phyloP scores from a whole-genome alignment of 2,888 invertebrate genomes.

The Scaptomyza parva region DNA sequence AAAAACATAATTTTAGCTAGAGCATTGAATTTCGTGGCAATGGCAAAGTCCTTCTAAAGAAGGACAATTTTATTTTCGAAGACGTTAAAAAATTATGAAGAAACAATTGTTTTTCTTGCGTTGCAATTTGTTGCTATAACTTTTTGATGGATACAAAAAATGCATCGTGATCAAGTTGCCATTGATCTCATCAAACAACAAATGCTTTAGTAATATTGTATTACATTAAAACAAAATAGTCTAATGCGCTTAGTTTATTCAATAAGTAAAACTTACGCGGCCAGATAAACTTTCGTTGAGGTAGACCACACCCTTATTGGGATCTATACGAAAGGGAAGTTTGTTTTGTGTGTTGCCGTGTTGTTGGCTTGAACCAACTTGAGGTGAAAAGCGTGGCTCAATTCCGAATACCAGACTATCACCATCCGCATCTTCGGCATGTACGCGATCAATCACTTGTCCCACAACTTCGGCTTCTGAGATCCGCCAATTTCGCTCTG shows the following conservation, averaged over 20 bases:
- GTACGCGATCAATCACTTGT: conserved; percentile 89
- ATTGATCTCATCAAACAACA: no score
- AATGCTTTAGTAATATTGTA: no score
- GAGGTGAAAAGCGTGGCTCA: conserved; percentile 86
- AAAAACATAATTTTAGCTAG: no score
- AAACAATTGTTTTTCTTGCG: no score
- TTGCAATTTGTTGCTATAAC: no score
- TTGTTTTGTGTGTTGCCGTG: conserved; percentile 59
- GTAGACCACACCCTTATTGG: conserved; percentile 90
- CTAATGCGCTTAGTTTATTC: not conserved
- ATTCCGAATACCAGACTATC: conserved; percentile 89
- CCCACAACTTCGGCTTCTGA: conserved; percentile 90
- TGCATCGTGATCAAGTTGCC: no score
- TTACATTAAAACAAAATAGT: no score
- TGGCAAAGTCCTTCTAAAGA: no score
- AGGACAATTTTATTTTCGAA: no score
- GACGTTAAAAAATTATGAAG: no score
- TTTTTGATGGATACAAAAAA: no score
- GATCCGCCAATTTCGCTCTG: conserved; percentile 91
- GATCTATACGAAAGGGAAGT: conserved; percentile 91
- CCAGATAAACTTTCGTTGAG: conserved; percentile 91
- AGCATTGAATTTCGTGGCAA: no score
- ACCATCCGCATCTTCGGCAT: conserved; percentile 88
- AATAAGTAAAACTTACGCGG: conserved; percentile 87
- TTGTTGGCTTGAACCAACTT: conserved; percentile 42